phyloP scores from a whole-genome alignment of 2,113 vertebrate genomes.

The Gracilinanus agilis region DNA sequence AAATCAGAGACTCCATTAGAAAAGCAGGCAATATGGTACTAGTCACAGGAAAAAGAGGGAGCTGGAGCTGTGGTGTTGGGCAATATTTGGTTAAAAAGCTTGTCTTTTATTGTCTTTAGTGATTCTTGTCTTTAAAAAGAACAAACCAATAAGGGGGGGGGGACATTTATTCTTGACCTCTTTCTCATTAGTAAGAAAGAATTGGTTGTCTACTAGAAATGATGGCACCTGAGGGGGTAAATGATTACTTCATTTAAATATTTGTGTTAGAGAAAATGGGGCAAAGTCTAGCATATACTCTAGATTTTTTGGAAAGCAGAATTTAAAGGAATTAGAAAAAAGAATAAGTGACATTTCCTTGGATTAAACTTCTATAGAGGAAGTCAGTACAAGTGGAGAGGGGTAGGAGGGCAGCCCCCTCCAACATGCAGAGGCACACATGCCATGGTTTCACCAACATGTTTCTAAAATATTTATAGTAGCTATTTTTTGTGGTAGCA shows the following conservation, averaged over 20 bases:
- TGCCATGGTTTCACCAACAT: no score
- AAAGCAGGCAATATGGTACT: not conserved
- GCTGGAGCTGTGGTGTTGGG: not conserved
- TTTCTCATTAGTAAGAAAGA: not conserved
- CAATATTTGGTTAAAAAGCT: not conserved
- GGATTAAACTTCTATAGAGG: not conserved
- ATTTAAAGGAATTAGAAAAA: not conserved
- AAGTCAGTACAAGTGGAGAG: not conserved
- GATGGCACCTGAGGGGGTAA: not conserved
- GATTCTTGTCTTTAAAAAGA: not conserved
- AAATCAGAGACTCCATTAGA: not conserved
- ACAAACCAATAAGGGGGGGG: not conserved
- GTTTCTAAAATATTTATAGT: no score
- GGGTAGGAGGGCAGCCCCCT: no score
- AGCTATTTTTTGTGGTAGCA: no score
- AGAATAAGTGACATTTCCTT: not conserved
- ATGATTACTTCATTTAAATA: not conserved
- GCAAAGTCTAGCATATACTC: not conserved
- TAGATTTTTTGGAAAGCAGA: not conserved
- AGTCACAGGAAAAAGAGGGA: not conserved
- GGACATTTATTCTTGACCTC: not conserved
- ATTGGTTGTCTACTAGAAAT: not conserved
- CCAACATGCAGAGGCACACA: no score
- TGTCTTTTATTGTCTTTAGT: not conserved
- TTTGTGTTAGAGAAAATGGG: not conserved